phyloP scores from a whole-genome alignment of 2,113 vertebrate genomes.

The Siphamia tubifer region DNA sequence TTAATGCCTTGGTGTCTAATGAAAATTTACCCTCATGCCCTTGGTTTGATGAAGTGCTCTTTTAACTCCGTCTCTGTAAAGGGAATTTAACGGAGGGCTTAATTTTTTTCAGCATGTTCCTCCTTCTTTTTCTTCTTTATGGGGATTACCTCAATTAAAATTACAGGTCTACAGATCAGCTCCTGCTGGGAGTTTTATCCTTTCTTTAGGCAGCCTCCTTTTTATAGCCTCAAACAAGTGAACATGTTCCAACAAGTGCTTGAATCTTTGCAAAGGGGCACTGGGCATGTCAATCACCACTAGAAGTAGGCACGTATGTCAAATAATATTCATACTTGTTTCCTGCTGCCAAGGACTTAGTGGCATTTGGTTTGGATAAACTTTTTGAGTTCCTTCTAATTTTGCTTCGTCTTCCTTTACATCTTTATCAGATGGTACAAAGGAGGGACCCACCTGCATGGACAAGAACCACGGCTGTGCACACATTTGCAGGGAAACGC shows the following conservation, averaged over 20 bases:
- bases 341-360: too few species aligned
- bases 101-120: constrained; percentile 1
- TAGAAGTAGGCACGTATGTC: constrained; percentile 46
- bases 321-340: too few species aligned
- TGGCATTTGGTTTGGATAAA: neutral
- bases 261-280: constrained; percentile 33
- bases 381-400: neutral
- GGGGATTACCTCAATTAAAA: constrained; percentile 76
- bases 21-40: constrained; percentile 5
- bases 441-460: constrained; percentile 98
- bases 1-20: constrained; percentile 29
- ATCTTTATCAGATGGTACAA: constrained; percentile 86
- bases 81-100: constrained; percentile 31
- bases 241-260: constrained; percentile 65
- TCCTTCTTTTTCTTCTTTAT: constrained; percentile 54
- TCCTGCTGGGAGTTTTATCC: constrained; percentile 69
- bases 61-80: constrained; percentile 29
- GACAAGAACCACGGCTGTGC: constrained; percentile 98
- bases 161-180: constrained; percentile 67
- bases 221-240: constrained; percentile 50
- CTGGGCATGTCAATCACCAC: constrained; percentile 66
- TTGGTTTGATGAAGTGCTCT: constrained; percentile 18
- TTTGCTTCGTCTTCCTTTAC: constrained; percentile 40
- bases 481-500: constrained; percentile 95
- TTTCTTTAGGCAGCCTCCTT: constrained; percentile 53